Conservation (phyloP, 2,113 vertebrate species). For the Ptilorrhoa leucosticta region DNA sequence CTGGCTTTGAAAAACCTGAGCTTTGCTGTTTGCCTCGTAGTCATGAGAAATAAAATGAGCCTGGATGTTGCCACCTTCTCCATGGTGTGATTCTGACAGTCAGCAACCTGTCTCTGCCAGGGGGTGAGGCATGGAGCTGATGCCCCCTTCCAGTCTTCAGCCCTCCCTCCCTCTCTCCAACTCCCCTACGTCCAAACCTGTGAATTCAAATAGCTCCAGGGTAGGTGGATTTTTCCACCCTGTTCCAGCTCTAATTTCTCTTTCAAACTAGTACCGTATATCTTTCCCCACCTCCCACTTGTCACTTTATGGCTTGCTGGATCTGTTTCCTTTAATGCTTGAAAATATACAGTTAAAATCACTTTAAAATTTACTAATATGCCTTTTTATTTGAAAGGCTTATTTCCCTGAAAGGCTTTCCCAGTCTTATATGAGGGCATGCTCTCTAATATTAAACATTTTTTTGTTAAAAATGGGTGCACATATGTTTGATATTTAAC, state of each 20-base stretch:
- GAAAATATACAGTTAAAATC: conserved; percentile 73
- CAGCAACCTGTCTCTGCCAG: not conserved
- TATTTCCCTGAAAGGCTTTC: conserved; percentile 72
- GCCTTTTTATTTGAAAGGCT: conserved; percentile 74
- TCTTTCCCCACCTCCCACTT: conserved; percentile 60
- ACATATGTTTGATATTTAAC: conserved; percentile 80
- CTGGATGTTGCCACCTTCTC: not conserved
- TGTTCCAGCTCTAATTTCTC: conserved; percentile 68
- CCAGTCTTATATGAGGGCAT: conserved; percentile 69
- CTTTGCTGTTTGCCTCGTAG: not conserved
- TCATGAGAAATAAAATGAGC: not conserved
- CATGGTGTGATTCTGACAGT: not conserved
- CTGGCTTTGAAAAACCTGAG: not conserved
- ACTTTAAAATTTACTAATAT: conserved; percentile 67
- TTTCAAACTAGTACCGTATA: conserved; percentile 57
- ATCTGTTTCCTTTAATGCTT: conserved; percentile 69
- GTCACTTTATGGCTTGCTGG: conserved; percentile 75
- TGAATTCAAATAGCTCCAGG: conserved; percentile 52
- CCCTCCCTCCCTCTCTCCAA: not conserved
- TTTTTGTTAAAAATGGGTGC: conserved; percentile 56
- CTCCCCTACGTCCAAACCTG: not conserved
- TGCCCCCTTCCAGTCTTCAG: not conserved
- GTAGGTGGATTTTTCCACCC: conserved; percentile 52
- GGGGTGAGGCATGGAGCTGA: not conserved
- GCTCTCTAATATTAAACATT: conserved; percentile 74